A percentile compares a stretch with the other conserved stretches of the same genome.
phyloP scores from a whole-genome alignment of 2,113 vertebrate genomes.

The Apaloderma vittatum region DNA sequence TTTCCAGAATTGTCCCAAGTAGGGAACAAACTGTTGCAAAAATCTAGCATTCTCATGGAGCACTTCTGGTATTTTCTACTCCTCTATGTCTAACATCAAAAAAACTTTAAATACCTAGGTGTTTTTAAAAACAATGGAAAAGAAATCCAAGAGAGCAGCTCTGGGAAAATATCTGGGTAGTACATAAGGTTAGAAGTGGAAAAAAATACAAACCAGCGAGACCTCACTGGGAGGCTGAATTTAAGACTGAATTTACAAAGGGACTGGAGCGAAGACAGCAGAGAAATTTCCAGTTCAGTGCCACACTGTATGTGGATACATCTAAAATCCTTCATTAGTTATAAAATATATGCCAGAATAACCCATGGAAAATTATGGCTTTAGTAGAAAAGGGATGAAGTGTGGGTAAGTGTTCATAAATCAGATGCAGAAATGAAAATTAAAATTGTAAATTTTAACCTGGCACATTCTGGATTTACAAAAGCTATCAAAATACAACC shows the following conservation, averaged over 20 bases:
- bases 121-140: background rate
- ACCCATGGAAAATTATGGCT: constrained; percentile 3
- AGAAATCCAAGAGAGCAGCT: background rate
- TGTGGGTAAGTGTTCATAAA: constrained; percentile 20
- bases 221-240: background rate
- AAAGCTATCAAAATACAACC: constrained; percentile 1
- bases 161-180: background rate
- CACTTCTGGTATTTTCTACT: background rate
- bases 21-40: background rate
- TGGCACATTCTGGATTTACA: background rate
- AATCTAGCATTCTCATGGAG: background rate
- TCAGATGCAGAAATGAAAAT: constrained; percentile 27
- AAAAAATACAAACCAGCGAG: background rate
- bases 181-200: background rate
- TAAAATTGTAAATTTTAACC: constrained; percentile 54
- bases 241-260: constrained; percentile 12
- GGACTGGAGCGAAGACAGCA: background rate
- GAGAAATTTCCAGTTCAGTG: constrained; percentile 54
- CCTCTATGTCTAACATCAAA: background rate
- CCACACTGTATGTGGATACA: background rate
- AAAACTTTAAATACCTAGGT: background rate
- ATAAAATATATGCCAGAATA: constrained; percentile 22
- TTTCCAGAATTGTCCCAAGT: background rate
- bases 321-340: constrained; percentile 22
- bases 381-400: background rate